Base-by-base conservation (phyloP, 2,888 invertebrate species). In the Apodemia duryi region DNA sequence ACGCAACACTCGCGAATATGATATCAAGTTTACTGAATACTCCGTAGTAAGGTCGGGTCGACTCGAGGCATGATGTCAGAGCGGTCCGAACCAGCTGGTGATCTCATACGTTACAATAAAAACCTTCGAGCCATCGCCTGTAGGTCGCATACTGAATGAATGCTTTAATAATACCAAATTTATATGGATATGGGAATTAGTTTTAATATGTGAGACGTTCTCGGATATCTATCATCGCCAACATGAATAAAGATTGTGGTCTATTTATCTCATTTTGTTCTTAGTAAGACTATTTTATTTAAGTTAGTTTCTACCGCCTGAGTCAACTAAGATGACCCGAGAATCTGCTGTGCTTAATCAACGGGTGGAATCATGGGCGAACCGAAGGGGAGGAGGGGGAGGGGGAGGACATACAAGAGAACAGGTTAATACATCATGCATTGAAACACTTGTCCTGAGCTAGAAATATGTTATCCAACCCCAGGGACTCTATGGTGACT, bases 21-120 rank as follows among this genome's bases (percentile, higher is more conserved):
- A 57, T 57, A 57, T 57, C 57, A 57, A 57, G 57, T 57, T 57
- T 57, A 57, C 57, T 57, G 57, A 57, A 29, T 57, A 57, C 57
- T 6, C 11, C 29, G 57, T 57, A 57, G 57, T 57, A 29, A 57
- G 57, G 57, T 57, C 57, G 57, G 57, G 29, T 57, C 54, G 28
- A 29, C 28, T 54, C 54, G 54, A 29, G 28, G 64, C 62, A 65
- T 68, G 69, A 67, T 67, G 66, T 67, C 69, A 69, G 62, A 54
- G 32, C 13, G 28, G 65, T 32, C 57, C 43, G 54, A 64, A 54
- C 68, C 63, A 28, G 64, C 57, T 54, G 62, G 51, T 69, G 67
- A 69, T 65, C 65, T 67, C 67, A 65, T 67, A 61, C 49, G 11
- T 41, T 63, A 66, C 63, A 32, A 43, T 62, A 62, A 62, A 65